Base-by-base conservation (phyloP, 2,797 vertebrate genomes). In the Chaetodon trifasciatus region DNA sequence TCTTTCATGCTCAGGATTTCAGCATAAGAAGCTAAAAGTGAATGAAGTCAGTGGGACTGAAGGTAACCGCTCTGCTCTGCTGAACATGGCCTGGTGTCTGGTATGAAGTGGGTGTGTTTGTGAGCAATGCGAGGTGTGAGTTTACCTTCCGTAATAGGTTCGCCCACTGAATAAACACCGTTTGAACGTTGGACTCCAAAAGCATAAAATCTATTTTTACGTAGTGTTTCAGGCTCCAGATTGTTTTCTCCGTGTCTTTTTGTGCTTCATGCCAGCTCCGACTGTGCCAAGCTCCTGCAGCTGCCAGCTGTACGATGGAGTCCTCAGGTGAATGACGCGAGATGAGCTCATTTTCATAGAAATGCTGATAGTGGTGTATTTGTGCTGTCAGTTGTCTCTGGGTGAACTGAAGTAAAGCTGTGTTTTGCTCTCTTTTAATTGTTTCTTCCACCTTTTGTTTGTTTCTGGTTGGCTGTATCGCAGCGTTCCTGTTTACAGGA, bases 251-350 rank as follows among this genome's bases (percentile, higher is more conserved):
- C 55, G 23, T 70, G 12, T 15, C 5, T 37, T n/a, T 5, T 67
- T 35, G 23, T 65, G 7, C 61, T 70, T 11, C 5, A 1, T 60
- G 58, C 52, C 69, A 23, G 23, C 47, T 42, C 66, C 1, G 49
- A 6, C 64, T 58, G 47, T n/a, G 61, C 71, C 53, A 19, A 47
- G 17, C 40, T 68, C 6, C 52, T 11, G 1, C 10, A 35, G 28
- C 52, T 74, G 78, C 69, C 78, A 83, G n/a, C 35, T 15, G 16
- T 6, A 5, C n/a, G 32, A 52, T 2, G 13, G 9, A 60, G 64
- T 67, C 79, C 56, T 79, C 71, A 68, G 68, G 32, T 55, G 23
- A 61, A 50, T 60, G 55, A 62, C 1, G 6, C 8, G 47, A 57
- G 15, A 24, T 56, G 23, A 8, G 17, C 23, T 58, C 19, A 23